Conservation (phyloP, 2,888 invertebrate genomes). For the Abrostola tripartita region DNA sequence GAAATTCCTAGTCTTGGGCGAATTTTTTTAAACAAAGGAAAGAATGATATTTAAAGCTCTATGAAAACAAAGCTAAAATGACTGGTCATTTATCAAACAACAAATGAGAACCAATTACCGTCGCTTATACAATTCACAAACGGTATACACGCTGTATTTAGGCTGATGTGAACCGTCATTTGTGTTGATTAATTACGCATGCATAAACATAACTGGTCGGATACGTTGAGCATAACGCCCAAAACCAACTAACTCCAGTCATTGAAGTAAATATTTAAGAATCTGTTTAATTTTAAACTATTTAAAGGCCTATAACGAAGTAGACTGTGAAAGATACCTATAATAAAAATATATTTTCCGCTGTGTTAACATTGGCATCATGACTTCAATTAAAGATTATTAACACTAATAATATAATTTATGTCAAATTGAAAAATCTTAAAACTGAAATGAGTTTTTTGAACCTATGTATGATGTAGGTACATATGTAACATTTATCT, state of each 20-base stretch:
- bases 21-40: no score
- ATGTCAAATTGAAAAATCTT: no score
- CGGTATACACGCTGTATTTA: not conserved
- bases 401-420: no score
- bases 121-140: not conserved
- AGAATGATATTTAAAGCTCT: no score
- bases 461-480: no score
- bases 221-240: slow-evolving; percentile 19
- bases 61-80: no score
- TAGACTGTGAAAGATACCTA: not conserved
- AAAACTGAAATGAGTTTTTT: no score
- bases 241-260: slow-evolving; percentile 28
- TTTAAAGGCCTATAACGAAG: slow-evolving; percentile 28
- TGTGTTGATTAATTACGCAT: slow-evolving; percentile 15
- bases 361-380: slow-evolving; percentile 1
- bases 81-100: no score
- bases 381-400: not conserved
- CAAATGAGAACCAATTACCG: not conserved
- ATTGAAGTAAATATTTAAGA: slow-evolving; percentile 44
- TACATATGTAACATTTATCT: no score
- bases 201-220: slow-evolving; percentile 6
- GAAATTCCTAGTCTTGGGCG: no score
- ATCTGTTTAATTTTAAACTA: slow-evolving; percentile 45
- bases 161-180: not conserved
- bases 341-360: not conserved